phyloP scores from a whole-genome alignment of 1,140 invertebrate species.

The Protaetia brevitarsis region DNA sequence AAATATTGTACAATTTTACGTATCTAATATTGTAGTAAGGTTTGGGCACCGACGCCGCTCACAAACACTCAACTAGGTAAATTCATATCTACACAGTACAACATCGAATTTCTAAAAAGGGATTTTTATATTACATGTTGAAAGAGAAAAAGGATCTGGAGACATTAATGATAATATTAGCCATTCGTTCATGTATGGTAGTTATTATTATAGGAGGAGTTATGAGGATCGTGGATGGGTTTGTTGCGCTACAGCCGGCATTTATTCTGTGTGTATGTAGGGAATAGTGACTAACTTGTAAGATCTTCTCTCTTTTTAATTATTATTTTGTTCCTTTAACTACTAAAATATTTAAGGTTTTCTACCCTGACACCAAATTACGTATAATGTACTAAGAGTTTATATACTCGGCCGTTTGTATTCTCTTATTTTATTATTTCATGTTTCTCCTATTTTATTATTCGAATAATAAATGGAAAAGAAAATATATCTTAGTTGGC shows the following conservation, averaged over 20 bases:
- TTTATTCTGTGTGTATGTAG: not conserved
- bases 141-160: constrained; percentile 27
- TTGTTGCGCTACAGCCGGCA: no score
- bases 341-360: constrained; percentile 28
- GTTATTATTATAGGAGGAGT: constrained; percentile 24
- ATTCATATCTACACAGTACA: constrained; percentile 34
- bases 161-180: constrained; percentile 33
- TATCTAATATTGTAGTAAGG: constrained; percentile 38
- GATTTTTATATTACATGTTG: not conserved
- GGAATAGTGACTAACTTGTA: constrained; percentile 1
- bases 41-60: constrained; percentile 28
- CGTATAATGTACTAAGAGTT: constrained; percentile 50
- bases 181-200: not conserved
- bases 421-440: constrained; percentile 21
- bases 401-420: constrained; percentile 43
- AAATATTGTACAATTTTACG: constrained; percentile 49
- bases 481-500: constrained; percentile 19
- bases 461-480: constrained; percentile 5
- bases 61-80: constrained; percentile 13
- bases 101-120: constrained; percentile 32
- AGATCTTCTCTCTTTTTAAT: constrained; percentile 18
- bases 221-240: not conserved
- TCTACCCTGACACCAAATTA: constrained; percentile 52
- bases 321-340: constrained; percentile 20
- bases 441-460: constrained; percentile 11